These are phyloP conservation scores for Netelia virgata DNA, from an alignment of 2,888 invertebrate species.

Conservation along the genomic window DNA sequence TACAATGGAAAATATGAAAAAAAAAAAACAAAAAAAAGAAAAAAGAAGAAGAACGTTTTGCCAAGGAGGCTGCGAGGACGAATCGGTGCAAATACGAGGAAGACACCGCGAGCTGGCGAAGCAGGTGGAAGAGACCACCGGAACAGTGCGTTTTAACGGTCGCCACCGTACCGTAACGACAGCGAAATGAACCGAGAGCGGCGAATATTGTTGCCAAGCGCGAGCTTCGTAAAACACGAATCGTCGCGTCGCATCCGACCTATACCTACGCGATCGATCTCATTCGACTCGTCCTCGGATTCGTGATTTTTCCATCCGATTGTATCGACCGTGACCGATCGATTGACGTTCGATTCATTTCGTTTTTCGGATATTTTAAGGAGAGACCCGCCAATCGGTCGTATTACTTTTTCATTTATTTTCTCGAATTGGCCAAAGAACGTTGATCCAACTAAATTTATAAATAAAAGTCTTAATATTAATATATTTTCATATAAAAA, in stretches of 20 bases:
- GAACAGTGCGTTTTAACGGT: slow-evolving; percentile 59
- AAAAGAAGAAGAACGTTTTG: not conserved
- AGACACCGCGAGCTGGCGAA: slow-evolving; percentile 17
- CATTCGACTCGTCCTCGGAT: not conserved
- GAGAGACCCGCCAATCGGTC: too few species aligned
- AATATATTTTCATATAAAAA: too few species aligned
- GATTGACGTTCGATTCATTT: slow-evolving; percentile 11
- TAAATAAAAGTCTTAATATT: too few species aligned
- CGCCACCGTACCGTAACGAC: slow-evolving; percentile 54
- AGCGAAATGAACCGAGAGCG: slow-evolving; percentile 46
- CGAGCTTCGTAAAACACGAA: slow-evolving; percentile 31
- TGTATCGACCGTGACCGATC: slow-evolving; percentile 55
- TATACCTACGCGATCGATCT: slow-evolving; percentile 19
- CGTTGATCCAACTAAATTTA: too few species aligned
- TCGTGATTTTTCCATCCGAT: slow-evolving; percentile 28
- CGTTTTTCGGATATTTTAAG: slow-evolving; percentile 13
- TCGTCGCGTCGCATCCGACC: not conserved
- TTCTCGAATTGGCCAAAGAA: too few species aligned
- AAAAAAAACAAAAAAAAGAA: not conserved
- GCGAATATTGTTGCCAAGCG: slow-evolving; percentile 45
- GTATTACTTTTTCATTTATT: too few species aligned
- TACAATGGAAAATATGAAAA: not conserved
- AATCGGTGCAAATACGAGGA: not conserved
- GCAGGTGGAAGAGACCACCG: slow-evolving; percentile 51
- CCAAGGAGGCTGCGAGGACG: slow-evolving; percentile 18